These are phyloP conservation scores for Disparrhopalites patrizii DNA, from an alignment of 2,888 invertebrate genomes.

Conservation along the genomic window DNA sequence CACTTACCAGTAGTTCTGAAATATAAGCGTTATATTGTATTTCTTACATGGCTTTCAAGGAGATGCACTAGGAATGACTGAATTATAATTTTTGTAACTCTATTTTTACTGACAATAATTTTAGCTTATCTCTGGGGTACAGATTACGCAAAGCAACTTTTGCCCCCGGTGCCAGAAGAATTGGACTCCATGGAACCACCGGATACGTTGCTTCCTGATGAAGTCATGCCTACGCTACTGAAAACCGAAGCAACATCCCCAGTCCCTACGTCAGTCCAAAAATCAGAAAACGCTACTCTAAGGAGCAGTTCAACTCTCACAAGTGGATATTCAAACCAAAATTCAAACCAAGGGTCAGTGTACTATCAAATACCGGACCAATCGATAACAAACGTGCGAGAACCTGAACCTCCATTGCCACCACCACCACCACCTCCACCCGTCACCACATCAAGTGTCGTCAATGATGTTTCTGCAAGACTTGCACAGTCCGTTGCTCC, in stretches of 20 bases:
- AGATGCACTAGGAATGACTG: no score
- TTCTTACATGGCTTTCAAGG: no score
- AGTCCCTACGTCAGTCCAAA: conserved; percentile 3
- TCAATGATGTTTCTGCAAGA: neutral
- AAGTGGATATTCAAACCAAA: neutral
- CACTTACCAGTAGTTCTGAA: no score
- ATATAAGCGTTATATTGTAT: no score
- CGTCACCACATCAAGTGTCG: neutral
- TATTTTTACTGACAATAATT: no score
- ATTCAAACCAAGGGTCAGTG: neutral
- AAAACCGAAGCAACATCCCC: conserved; percentile 18
- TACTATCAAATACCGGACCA: conserved; percentile 16
- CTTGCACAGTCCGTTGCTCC: neutral
- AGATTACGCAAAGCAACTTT: conserved; percentile 46
- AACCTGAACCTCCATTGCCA: neutral
- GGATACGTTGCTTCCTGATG: conserved; percentile 38
- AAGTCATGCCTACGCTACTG: conserved; percentile 34
- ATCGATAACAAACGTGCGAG: neutral
- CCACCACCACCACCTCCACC: no score
- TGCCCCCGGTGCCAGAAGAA: conserved; percentile 48
- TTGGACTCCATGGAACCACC: conserved; percentile 40
- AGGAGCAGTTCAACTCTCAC: neutral
- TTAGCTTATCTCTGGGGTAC: neutral
- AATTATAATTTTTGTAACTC: no score
- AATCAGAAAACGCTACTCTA: neutral